phyloP scores from a whole-genome alignment of 2,113 vertebrate species.

The Verasper variegatus region DNA sequence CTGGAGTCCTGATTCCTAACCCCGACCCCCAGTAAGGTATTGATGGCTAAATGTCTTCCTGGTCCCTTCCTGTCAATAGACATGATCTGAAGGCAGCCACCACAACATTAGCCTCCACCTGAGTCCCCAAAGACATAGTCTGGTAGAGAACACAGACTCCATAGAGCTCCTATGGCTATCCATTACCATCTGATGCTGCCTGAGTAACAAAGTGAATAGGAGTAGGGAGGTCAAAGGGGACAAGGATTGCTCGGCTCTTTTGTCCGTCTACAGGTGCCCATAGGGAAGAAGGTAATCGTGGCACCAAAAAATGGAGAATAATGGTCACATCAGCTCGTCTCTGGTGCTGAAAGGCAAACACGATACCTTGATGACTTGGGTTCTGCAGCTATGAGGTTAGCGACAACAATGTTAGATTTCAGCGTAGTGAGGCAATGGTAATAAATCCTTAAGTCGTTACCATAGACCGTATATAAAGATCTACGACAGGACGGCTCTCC shows the following conservation, averaged over 20 bases:
- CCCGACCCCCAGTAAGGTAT: conserved; percentile 41
- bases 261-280: conserved; percentile 52
- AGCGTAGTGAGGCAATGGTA: background rate
- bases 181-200: conserved; percentile 74
- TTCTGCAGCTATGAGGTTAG: conserved; percentile 18
- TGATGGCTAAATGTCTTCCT: conserved; percentile 44
- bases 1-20: conserved; percentile 54
- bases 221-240: conserved; percentile 69
- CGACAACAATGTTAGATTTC: background rate
- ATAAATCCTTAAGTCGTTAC: background rate
- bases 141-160: conserved; percentile 69
- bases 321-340: conserved; percentile 34
- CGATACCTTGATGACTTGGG: conserved; percentile 43
- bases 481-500: background rate
- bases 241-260: conserved; percentile 55
- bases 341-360: conserved; percentile 49
- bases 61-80: conserved; percentile 61
- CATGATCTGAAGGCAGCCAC: conserved; percentile 59
- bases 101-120: conserved; percentile 59
- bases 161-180: conserved; percentile 69
- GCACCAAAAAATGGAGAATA: conserved; percentile 57
- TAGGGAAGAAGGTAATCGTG: conserved; percentile 55
- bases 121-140: conserved; percentile 65
- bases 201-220: conserved; percentile 66
- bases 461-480: background rate